A percentile compares a stretch with the other conserved stretches of the same genome.
phyloP scores from a whole-genome alignment of 1,140 invertebrate genomes.

The Drosophila nannoptera region DNA sequence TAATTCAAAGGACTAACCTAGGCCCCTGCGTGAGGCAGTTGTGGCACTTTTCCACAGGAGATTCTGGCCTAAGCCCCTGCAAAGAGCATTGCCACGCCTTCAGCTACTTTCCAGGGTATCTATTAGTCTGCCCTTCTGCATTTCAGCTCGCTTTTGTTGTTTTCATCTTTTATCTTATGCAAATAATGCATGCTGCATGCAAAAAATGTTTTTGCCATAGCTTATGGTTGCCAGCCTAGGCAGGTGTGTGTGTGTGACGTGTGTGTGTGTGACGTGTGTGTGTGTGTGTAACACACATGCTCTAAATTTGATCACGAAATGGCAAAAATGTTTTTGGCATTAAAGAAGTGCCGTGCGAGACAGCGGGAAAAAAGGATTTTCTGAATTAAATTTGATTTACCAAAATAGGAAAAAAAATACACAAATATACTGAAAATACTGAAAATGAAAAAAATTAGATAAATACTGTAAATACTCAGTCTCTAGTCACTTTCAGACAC shows the following conservation, averaged over 20 bases:
- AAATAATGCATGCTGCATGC: constrained; percentile 71
- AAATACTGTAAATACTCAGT: too few relatives aligned
- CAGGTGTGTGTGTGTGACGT: constrained; percentile 57
- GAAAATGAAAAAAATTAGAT: too few relatives aligned
- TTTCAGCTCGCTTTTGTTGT: constrained; percentile 20
- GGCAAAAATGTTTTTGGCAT: constrained; percentile 57
- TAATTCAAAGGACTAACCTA: too few relatives aligned
- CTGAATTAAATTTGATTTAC: constrained; percentile 60
- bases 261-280: constrained; percentile 10
- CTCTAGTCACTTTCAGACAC: too few relatives aligned
- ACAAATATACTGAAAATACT: not conserved
- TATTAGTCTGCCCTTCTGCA: not conserved
- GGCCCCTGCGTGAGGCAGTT: too few relatives aligned
- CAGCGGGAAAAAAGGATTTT: constrained; percentile 14
- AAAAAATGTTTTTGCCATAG: constrained; percentile 38
- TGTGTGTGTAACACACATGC: constrained; percentile 45
- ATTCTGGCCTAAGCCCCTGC: too few relatives aligned
- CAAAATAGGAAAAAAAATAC: constrained; percentile 24
- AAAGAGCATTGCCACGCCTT: not conserved
- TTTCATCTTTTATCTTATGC: constrained; percentile 71
- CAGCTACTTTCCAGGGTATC: constrained; percentile 1
- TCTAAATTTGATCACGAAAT: constrained; percentile 69
- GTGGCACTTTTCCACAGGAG: too few relatives aligned
- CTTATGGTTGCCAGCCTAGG: constrained; percentile 36
- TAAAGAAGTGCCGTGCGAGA: constrained; percentile 44